phyloP scores from a whole-genome alignment of 2,797 vertebrate species.

The Lophotriccus pileatus region DNA sequence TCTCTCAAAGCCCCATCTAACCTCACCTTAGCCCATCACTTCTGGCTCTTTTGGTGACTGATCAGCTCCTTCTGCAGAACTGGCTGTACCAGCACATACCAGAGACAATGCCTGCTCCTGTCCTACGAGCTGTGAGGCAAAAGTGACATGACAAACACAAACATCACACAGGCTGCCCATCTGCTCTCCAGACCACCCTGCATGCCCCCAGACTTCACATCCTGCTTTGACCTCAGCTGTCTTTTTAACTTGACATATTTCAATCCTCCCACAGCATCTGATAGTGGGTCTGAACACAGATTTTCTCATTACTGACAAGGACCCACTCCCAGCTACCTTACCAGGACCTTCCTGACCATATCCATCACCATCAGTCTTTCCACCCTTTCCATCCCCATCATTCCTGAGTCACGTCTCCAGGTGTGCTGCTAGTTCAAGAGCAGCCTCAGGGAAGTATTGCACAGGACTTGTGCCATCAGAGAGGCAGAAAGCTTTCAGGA shows the following conservation, averaged over 20 bases:
- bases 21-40: neutral
- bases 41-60: neutral
- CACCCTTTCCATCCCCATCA: too few relatives aligned
- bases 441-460: neutral
- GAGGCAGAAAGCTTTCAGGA: neutral
- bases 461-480: neutral
- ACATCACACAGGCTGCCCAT: neutral
- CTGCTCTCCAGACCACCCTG: neutral
- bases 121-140: neutral
- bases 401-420: neutral
- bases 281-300: neutral
- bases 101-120: neutral
- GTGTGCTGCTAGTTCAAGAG: neutral
- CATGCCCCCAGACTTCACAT: neutral
- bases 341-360: neutral
- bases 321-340: neutral
- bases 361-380: neutral
- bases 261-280: neutral
- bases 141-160: too few relatives aligned
- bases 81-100: neutral
- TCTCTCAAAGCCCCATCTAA: neutral
- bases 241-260: neutral
- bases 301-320: neutral
- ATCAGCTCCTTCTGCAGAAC: neutral
- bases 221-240: neutral